A percentile compares a stretch with the other conserved stretches of the same genome.
Evolutionary conservation across 2,888 invertebrate genomes (phyloP).

Genomic region (Neoaliturus tenellus): DNA sequence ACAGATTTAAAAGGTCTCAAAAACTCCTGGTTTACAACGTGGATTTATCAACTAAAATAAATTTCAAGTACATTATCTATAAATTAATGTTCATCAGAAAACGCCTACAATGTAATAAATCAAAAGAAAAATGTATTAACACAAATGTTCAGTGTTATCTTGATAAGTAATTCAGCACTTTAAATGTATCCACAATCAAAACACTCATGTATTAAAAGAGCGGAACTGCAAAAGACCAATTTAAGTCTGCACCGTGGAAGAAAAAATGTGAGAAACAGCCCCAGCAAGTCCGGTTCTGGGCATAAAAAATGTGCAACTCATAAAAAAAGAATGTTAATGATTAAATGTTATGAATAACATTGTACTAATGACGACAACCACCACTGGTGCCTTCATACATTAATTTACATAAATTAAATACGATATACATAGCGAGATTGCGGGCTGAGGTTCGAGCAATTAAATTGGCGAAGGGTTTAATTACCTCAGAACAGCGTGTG

Average conservation of each 20-base stretch:
- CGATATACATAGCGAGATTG: conserved; percentile 42
- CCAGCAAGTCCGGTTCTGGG: conserved; percentile 26
- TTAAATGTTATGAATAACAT: conserved; percentile 50
- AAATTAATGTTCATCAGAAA: too few species aligned
- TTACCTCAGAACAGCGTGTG: neutral
- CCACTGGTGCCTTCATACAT: conserved; percentile 32
- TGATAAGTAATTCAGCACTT: too few species aligned
- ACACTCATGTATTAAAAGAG: neutral
- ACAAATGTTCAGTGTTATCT: too few species aligned
- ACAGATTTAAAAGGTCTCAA: too few species aligned
- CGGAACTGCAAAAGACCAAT: conserved; percentile 46
- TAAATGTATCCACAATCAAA: neutral
- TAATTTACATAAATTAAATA: conserved; percentile 49
- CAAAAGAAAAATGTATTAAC: too few species aligned
- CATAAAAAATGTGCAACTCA: conserved; percentile 46
- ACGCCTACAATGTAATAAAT: too few species aligned
- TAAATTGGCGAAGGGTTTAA: conserved; percentile 28
- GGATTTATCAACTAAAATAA: too few species aligned
- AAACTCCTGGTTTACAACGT: too few species aligned
- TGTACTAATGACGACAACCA: conserved; percentile 45
- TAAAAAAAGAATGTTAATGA: conserved; percentile 51
- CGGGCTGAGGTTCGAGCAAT: neutral
- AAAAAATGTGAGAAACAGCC: conserved; percentile 42
- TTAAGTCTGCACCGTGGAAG: neutral
- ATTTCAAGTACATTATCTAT: too few species aligned